A percentile compares a stretch with the other conserved stretches of the same genome.
These are phyloP conservation scores for Miniopterus natalensis DNA, from an alignment of 2,113 vertebrate genomes.

Conservation along the genomic window DNA sequence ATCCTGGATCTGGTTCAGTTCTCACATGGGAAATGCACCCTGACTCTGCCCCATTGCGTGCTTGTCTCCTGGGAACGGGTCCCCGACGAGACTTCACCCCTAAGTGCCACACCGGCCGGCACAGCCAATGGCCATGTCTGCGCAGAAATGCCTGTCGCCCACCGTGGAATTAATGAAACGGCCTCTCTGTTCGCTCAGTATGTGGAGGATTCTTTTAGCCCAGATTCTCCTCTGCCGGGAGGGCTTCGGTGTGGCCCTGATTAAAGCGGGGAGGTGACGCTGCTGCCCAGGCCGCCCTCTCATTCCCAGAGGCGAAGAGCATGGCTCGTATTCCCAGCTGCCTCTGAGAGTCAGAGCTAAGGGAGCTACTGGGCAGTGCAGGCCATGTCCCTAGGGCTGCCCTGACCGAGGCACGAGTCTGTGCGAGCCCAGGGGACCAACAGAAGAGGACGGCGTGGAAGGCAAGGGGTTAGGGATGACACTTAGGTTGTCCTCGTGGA, in stretches of 20 bases:
- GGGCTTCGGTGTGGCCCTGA: neutral
- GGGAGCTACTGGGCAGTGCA: neutral
- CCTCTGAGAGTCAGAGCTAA: neutral
- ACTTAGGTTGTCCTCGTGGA: neutral
- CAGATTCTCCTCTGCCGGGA: neutral
- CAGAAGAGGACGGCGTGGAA: neutral
- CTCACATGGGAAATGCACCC: constrained; percentile 17
- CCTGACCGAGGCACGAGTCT: neutral
- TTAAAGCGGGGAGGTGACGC: neutral
- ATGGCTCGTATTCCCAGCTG: neutral
- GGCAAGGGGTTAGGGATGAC: neutral
- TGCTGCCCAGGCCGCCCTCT: neutral
- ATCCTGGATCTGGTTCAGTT: constrained; percentile 34
- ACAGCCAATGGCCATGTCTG: neutral
- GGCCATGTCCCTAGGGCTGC: neutral
- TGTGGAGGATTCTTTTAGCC: constrained; percentile 17
- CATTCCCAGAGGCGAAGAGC: neutral
- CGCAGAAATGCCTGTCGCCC: neutral
- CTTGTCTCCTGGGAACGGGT: neutral
- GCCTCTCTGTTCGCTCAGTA: neutral
- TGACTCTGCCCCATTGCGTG: neutral
- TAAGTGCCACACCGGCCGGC: neutral
- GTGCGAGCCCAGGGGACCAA: neutral
- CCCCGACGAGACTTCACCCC: neutral
- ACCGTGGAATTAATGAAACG: neutral